Evolutionary conservation across 2,888 invertebrate species (phyloP).

Genomic region (Hyalella azteca): DNA sequence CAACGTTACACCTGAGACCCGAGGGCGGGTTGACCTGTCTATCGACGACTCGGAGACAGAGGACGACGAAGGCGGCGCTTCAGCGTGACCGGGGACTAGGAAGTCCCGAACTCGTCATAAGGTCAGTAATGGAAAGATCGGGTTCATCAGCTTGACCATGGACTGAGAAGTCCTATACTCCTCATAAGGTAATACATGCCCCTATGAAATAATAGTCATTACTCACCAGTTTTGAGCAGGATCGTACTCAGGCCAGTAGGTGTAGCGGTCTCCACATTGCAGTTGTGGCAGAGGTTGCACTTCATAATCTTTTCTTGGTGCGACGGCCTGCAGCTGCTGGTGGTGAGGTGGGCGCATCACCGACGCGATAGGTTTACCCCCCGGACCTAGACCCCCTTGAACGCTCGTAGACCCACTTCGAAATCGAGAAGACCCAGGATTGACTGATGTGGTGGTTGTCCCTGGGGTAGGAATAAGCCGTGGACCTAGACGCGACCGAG

Average conservation of each 20-base stretch:
- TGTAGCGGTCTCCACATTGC: slow-evolving; percentile 56
- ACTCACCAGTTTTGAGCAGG: slow-evolving; percentile 55
- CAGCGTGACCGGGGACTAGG: no score
- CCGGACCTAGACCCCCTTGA: slow-evolving; percentile 14
- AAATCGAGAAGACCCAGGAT: slow-evolving; percentile 38
- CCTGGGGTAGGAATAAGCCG: slow-evolving; percentile 53
- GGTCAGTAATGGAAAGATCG: no score
- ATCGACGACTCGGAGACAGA: no score
- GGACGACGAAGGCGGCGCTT: no score
- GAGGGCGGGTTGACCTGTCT: no score
- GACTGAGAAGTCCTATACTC: no score
- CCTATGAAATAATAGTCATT: no score
- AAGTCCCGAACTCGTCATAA: no score
- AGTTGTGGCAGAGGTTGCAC: slow-evolving; percentile 50
- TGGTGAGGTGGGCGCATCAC: slow-evolving; percentile 42
- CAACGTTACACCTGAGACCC: no score
- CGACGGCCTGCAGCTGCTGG: slow-evolving; percentile 42
- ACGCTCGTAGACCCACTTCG: slow-evolving; percentile 44
- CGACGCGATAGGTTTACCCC: slow-evolving; percentile 38
- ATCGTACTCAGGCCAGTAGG: slow-evolving; percentile 57
- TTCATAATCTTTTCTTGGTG: slow-evolving; percentile 45
- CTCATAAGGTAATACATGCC: no score
- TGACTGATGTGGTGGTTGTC: slow-evolving; percentile 29
- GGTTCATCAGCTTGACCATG: no score
- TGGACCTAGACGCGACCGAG: slow-evolving; percentile 48